Evolutionary conservation across 2,113 vertebrate genomes (phyloP).

Genomic region (Zosterops borbonicus): DNA sequence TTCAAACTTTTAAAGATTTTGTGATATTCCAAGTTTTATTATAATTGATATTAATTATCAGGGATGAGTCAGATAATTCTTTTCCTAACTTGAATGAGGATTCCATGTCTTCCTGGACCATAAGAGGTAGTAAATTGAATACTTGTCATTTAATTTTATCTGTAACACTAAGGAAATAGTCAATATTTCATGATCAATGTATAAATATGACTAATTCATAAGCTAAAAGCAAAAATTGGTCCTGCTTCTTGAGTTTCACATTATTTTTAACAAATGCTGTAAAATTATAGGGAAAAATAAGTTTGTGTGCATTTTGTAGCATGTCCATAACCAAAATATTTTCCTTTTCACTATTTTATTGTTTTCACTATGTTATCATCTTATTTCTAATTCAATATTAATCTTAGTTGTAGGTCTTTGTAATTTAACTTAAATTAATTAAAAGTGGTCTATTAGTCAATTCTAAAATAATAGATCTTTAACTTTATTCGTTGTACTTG

Average conservation of each 20-base stretch:
- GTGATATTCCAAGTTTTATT: background rate
- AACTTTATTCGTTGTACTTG: background rate
- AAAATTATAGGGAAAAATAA: background rate
- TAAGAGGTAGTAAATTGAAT: background rate
- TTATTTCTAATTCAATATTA: background rate
- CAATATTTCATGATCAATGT: background rate
- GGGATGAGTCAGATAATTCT: background rate
- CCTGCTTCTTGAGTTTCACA: background rate
- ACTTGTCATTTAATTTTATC: background rate
- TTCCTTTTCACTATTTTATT: background rate
- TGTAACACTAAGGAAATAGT: background rate
- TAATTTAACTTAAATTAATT: background rate
- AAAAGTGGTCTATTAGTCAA: background rate
- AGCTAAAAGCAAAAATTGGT: background rate
- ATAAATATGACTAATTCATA: background rate
- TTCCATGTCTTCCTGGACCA: background rate
- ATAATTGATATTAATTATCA: background rate
- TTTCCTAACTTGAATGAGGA: background rate
- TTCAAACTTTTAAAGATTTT: background rate
- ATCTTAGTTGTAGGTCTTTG: background rate
- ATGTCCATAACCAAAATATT: accelerated
- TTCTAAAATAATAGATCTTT: background rate
- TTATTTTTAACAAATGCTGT: background rate
- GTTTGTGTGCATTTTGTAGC: background rate
- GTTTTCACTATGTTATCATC: background rate